phyloP scores from a whole-genome alignment of 2,113 vertebrate genomes.

The Haliaeetus leucogaster region DNA sequence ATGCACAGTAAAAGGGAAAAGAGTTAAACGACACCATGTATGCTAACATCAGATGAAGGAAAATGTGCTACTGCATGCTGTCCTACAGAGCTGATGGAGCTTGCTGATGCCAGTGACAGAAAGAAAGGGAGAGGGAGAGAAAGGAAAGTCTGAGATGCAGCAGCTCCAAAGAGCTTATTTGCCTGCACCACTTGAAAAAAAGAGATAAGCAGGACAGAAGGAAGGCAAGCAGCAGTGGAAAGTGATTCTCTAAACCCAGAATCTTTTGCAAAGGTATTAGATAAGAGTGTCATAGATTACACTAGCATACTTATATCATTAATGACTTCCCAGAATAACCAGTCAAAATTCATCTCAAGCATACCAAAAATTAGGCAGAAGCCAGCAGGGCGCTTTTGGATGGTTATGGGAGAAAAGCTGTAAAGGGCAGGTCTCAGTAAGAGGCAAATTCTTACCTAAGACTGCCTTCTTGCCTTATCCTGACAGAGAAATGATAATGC shows the following conservation, averaged over 20 bases:
- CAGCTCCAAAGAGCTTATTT: background rate
- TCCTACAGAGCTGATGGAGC: background rate
- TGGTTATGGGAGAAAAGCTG: background rate
- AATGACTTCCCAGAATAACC: background rate
- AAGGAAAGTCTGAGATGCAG: background rate
- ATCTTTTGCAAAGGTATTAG: background rate
- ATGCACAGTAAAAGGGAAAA: background rate
- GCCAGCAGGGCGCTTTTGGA: background rate
- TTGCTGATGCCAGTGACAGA: background rate
- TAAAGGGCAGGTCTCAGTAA: background rate
- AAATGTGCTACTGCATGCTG: background rate
- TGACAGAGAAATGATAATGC: background rate
- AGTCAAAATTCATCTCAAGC: background rate
- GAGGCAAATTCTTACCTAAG: background rate
- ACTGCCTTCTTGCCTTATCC: background rate
- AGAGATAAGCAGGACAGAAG: background rate
- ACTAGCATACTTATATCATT: background rate
- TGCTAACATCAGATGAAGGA: rapidly evolving
- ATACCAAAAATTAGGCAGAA: background rate
- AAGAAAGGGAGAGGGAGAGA: background rate
- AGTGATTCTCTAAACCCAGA: background rate
- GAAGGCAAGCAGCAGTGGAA: background rate
- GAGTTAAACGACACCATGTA: background rate
- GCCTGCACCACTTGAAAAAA: background rate
- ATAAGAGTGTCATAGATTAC: background rate